phyloP scores from a whole-genome alignment of 2,888 invertebrate genomes.

The Apodemia hepburni region DNA sequence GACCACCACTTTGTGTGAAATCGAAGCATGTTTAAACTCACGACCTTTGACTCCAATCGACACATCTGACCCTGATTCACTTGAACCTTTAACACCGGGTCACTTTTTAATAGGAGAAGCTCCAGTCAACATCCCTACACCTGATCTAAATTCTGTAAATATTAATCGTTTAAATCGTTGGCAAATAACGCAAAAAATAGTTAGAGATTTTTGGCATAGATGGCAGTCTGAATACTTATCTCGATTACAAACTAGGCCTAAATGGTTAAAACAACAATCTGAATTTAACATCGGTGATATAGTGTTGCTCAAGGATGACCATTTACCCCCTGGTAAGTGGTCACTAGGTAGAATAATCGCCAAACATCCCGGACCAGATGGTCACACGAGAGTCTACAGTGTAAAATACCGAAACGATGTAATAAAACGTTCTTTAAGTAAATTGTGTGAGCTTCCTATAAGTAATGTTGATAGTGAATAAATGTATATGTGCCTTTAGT shows the following conservation, averaged over 20 bases:
- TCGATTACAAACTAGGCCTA: too few relatives aligned
- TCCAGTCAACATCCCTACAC: too few relatives aligned
- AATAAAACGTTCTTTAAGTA: too few relatives aligned
- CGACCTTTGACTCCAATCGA: slow-evolving; percentile 21
- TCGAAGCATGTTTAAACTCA: slow-evolving; percentile 32
- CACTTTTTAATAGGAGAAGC: slow-evolving; percentile 18
- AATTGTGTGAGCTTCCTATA: too few relatives aligned
- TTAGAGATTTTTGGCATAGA: slow-evolving; percentile 19
- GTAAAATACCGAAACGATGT: too few relatives aligned
- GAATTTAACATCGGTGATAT: neutral
- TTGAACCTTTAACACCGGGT: slow-evolving; percentile 8
- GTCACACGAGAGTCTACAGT: too few relatives aligned
- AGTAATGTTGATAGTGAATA: too few relatives aligned
- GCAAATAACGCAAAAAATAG: slow-evolving; percentile 20
- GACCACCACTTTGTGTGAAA: slow-evolving; percentile 26
- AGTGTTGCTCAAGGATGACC: neutral
- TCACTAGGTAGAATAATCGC: too few relatives aligned
- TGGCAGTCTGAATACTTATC: slow-evolving; percentile 7
- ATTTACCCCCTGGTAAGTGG: neutral
- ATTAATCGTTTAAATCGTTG: slow-evolving; percentile 18
- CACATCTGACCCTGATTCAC: slow-evolving; percentile 6
- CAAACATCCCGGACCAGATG: too few relatives aligned
- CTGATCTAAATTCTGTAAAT: neutral
- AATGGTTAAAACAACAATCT: too few relatives aligned
- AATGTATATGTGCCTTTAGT: too few relatives aligned